These are phyloP conservation scores for Danio tinwini DNA, from an alignment of 2,797 vertebrate species.

Conservation along the genomic window DNA sequence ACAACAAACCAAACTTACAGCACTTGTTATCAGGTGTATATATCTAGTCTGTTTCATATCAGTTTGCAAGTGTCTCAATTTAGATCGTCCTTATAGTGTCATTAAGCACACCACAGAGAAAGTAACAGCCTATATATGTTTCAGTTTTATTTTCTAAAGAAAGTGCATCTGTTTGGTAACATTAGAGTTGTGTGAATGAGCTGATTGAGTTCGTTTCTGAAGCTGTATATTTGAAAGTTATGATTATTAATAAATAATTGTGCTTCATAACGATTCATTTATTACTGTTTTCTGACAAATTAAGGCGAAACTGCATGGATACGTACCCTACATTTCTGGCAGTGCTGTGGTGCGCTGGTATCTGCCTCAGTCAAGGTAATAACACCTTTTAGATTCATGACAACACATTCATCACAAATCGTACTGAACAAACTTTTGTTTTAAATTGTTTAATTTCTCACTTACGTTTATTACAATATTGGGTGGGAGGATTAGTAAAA, in stretches of 20 bases:
- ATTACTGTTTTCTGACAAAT: slow-evolving; percentile 9
- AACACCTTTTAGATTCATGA: neutral
- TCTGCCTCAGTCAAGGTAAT: slow-evolving; percentile 94
- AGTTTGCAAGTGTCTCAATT: neutral
- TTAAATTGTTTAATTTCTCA: neutral
- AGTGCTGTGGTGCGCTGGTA: slow-evolving; percentile 90
- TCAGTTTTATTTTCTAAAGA: neutral
- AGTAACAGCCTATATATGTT: slow-evolving; percentile 2
- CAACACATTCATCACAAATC: neutral
- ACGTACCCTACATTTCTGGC: slow-evolving; percentile 91
- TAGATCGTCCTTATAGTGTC: neutral
- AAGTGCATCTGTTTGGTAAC: neutral
- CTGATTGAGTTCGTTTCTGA: neutral
- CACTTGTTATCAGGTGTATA: neutral
- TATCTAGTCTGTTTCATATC: neutral
- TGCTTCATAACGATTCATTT: neutral
- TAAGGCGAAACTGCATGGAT: slow-evolving; percentile 93
- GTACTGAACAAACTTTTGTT: neutral
- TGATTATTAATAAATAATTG: neutral
- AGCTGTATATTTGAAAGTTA: neutral
- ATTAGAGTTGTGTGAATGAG: neutral
- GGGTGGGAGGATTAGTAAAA: neutral
- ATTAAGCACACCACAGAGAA: slow-evolving; percentile 17
- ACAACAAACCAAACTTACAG: neutral
- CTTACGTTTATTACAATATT: neutral